These are phyloP conservation scores for Pterobdella sp. DNA, from an alignment of 2,888 invertebrate species.

Conservation along the genomic window DNA sequence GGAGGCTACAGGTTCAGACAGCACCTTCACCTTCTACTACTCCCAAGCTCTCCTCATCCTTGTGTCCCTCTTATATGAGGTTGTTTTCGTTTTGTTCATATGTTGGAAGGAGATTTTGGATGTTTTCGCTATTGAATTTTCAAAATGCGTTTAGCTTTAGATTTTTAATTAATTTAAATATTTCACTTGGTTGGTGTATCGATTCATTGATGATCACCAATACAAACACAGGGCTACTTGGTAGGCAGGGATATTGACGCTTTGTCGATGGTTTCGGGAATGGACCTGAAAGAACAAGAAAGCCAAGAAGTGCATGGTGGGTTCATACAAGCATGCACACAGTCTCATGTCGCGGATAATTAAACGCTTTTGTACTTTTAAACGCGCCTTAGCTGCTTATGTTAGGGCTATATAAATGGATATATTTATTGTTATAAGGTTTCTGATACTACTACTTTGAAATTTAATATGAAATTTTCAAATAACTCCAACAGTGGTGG, in stretches of 20 bases:
- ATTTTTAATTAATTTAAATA: not conserved
- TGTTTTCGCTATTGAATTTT: not conserved
- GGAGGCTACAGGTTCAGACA: conserved; percentile 9
- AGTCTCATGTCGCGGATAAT: too few species aligned
- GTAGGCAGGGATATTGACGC: conserved; percentile 8
- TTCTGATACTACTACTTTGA: not conserved
- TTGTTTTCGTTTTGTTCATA: not conserved
- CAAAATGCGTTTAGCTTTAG: not conserved
- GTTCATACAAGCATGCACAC: too few species aligned
- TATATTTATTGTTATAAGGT: too few species aligned
- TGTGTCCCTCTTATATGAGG: not conserved
- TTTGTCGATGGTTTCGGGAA: not conserved
- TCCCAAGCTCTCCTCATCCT: conserved; percentile 18
- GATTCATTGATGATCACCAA: too few species aligned
- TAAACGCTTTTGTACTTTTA: too few species aligned
- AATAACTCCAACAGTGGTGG: conserved; percentile 1
- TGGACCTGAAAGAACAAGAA: not conserved
- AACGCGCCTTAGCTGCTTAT: too few species aligned
- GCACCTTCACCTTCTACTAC: conserved; percentile 18
- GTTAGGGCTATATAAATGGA: too few species aligned
- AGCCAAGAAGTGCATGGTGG: conserved; percentile 10
- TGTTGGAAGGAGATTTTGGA: not conserved
- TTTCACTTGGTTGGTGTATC: too few species aligned
- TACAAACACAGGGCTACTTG: conserved; percentile 12
- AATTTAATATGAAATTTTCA: not conserved